Evolutionary conservation across 2,113 vertebrate species (phyloP).

Genomic region (Nyctereutes procyonoides): DNA sequence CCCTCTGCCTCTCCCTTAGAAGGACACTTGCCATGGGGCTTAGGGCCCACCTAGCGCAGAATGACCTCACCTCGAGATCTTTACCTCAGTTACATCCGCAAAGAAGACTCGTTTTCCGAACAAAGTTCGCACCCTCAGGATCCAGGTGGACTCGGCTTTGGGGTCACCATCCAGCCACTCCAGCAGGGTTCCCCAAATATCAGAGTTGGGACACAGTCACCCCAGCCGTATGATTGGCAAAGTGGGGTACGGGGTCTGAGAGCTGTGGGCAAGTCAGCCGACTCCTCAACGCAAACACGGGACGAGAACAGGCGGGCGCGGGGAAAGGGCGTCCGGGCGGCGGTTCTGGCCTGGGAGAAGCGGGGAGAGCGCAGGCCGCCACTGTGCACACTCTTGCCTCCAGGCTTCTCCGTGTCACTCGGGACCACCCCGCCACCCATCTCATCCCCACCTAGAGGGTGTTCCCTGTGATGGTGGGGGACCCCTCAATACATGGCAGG

Average conservation of each 20-base stretch:
- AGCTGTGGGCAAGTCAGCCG: neutral
- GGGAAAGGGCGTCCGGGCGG: neutral
- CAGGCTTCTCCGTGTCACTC: neutral
- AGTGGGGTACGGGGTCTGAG: neutral
- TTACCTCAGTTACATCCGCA: neutral
- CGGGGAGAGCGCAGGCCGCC: neutral
- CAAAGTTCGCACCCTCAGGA: neutral
- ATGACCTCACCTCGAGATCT: neutral
- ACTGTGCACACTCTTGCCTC: neutral
- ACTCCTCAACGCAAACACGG: too few relatives aligned
- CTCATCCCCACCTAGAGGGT: neutral
- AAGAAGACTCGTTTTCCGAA: neutral
- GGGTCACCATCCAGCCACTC: neutral
- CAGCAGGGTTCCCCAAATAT: neutral
- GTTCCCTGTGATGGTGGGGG: neutral
- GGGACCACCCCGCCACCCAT: neutral
- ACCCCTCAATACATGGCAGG: neutral
- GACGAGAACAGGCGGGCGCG: neutral
- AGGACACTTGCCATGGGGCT: neutral
- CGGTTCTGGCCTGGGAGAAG: neutral
- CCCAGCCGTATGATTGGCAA: neutral
- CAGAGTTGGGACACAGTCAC: neutral
- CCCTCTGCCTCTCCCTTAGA: neutral
- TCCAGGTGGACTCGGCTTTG: neutral
- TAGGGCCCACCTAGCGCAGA: neutral